Evolutionary conservation across 2,888 invertebrate species (phyloP), one percentile per base, ranked within the genome.

Genomic region (Aricia artaxerxes): DNA sequence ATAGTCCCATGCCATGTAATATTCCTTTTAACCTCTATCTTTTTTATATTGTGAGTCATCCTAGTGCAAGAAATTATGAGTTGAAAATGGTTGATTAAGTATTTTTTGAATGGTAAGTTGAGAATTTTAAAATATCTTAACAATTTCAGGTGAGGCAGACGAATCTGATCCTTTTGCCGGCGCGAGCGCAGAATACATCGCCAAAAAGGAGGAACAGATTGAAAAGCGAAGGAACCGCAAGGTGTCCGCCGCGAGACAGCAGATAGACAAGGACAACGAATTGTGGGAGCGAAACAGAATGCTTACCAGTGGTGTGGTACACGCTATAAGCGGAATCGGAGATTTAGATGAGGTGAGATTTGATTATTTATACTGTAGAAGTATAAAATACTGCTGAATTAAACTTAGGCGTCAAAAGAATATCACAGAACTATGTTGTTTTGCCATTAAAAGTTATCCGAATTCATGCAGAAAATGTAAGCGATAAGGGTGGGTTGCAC

Each of bases 211-310:
- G 88, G 97, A 98, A 87, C 98, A 99, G 84, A 94, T 99, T 80
- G 98, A 98, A 87, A 97, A 98, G 85, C 96, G 97, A 83, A 97
- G 98, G 82, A 98, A 98, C 85, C 98, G 98, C 87, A 96, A 98
- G 78, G 97, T 99, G 89, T 99, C 99, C 0, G 99, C 99, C 0
- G 98, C 99, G 84, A 97, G 99, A 85, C 96, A 99, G 80, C 99
- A 99, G 93, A 99, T 99, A 85, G 99, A 99, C 91, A 98, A 98
- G 91, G 99, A 99, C 94, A 99, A 99, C 90, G 99, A 99, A 88
- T 95, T 99, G 84, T 99, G 99, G 99, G 99, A 99, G 92, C 96
- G 99, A 40, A 99, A 99, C 95, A 96, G 99, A 82, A 98, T 99
- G 98, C 95, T 99, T 44, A 98, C 99, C 6, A 98, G 97, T 49